Evolutionary conservation across 2,797 vertebrate genomes (phyloP).

Genomic region (Neoniphon sammara): DNA sequence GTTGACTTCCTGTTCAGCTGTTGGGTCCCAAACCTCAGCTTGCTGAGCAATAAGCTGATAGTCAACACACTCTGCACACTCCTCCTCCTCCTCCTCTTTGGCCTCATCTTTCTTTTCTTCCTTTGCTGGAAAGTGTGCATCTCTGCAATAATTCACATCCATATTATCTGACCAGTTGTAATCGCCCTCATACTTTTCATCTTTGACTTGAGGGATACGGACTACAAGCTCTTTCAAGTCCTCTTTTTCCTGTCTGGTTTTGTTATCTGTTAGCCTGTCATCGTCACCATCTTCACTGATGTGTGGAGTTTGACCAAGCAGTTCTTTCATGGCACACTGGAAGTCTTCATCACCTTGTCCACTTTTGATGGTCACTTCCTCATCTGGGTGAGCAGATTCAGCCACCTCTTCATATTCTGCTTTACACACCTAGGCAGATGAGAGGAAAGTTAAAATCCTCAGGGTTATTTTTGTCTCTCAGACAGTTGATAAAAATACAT

Average conservation of each 20-base stretch:
- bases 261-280: not conserved
- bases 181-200: constrained; percentile 20
- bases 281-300: not conserved
- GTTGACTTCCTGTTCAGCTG: not conserved
- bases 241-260: not conserved
- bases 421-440: constrained; percentile 40
- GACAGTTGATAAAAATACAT: not conserved
- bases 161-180: not conserved
- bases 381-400: not conserved
- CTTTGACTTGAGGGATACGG: constrained; percentile 8
- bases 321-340: not conserved
- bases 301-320: not conserved
- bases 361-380: not conserved
- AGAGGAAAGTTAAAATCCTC: constrained; percentile 7
- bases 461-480: not conserved
- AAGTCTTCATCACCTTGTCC: constrained; percentile 26
- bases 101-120: constrained; percentile 5
- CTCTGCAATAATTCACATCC: not conserved
- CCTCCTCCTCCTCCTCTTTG: not conserved
- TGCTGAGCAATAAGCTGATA: not conserved
- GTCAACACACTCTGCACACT: not conserved
- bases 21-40: not conserved
- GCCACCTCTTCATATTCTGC: constrained; percentile 21
- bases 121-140: not conserved
- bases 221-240: not conserved